Evolutionary conservation across 2,888 invertebrate genomes (phyloP), one percentile per base, ranked within the genome.

Genomic region (Gari tellinella): DNA sequence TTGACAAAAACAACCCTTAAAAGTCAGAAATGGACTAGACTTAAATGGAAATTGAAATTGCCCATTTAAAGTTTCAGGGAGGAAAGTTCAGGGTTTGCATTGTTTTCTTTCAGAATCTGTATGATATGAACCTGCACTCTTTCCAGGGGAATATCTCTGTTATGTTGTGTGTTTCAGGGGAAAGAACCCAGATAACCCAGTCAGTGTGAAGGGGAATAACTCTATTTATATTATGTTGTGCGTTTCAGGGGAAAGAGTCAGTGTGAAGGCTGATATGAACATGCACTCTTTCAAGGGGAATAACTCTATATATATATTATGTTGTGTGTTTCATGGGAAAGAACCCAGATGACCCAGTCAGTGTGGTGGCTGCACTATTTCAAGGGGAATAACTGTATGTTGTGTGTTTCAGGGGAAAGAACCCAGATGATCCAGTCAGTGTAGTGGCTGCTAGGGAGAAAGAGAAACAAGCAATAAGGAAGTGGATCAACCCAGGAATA

Each of bases 341-440:
- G 52, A 89, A 90, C 63, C 80, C 83, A 26, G 66, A 75, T 10
- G 90, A 90, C 63, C 90, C 90, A 10, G 74, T 81, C 26, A 84
- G 85, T 65, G 89, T 90, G 10, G 73, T 80, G 37, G 65, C 75
- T 17, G 90, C 87, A n/a, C n/a, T n/a, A n/a, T n/a, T n/a, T n/a
- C n/a, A n/a, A n/a, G n/a, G n/a, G n/a, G n/a, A n/a, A n/a, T n/a
- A n/a, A n/a, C n/a, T n/a, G n/a, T n/a, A n/a, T n/a, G 31, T 15
- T 31, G 15, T 31, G 4, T 26, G 14, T 78, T 84, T 17, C 80
- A 89, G 90, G 70, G 83, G 72, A 14, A 62, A 79, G 52, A 89
- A 90, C 63, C 80, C 83, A 26, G 66, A 75, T 10, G 90, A 90
- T 63, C 90, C 90, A 10, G 74, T 81, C 26, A 84, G 85, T 65